Evolutionary conservation across 2,113 vertebrate genomes (phyloP).

Genomic region (Zosterops pallidus): DNA sequence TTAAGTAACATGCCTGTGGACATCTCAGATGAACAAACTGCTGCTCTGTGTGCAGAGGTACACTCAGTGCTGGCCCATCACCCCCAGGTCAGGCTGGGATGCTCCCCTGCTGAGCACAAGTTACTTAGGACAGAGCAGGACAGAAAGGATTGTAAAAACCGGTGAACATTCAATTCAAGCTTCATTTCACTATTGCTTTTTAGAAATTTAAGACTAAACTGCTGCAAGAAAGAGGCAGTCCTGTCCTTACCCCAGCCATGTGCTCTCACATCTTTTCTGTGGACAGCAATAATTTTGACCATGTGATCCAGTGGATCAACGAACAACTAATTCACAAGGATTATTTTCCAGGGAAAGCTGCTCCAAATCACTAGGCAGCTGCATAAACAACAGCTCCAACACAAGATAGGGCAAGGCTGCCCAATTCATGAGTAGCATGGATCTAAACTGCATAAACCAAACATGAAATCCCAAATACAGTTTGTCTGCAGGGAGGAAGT

Average conservation of each 20-base stretch:
- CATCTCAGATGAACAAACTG: neutral
- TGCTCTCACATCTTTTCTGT: neutral
- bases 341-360: neutral
- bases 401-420: neutral
- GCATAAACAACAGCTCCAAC: neutral
- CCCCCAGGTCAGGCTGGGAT: neutral
- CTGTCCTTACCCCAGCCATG: rapidly evolving
- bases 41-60: neutral
- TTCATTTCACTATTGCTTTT: neutral
- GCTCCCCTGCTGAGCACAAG: neutral
- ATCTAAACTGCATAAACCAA: neutral
- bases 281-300: neutral
- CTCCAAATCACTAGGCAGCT: neutral
- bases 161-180: neutral
- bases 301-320: neutral
- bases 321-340: neutral
- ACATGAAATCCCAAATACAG: neutral
- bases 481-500: neutral
- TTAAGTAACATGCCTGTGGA: neutral
- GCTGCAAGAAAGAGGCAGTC: neutral
- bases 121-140: neutral
- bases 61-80: neutral
- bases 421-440: neutral
- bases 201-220: neutral
- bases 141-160: neutral